These are phyloP conservation scores for Noctua janthe DNA, from an alignment of 2,888 invertebrate genomes.

Conservation along the genomic window DNA sequence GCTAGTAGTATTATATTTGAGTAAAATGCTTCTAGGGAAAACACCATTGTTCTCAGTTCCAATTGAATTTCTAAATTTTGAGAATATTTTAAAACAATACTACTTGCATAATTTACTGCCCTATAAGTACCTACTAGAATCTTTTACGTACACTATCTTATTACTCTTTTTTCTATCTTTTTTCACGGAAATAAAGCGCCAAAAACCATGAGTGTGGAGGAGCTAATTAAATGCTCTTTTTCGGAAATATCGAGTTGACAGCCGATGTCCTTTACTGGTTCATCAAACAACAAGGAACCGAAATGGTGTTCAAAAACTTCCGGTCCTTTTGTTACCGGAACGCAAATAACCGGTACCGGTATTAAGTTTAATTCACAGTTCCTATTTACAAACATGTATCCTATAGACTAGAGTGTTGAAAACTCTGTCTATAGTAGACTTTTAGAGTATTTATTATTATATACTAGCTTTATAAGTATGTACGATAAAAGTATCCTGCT, in stretches of 20 bases:
- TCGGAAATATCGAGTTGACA: not conserved
- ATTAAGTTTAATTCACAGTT: too few relatives aligned
- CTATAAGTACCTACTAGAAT: not conserved
- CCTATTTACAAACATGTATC: too few relatives aligned
- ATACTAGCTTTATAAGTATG: not conserved
- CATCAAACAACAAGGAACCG: slow-evolving; percentile 14
- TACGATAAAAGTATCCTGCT: not conserved
- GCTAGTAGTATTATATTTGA: not conserved
- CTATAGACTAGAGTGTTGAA: too few relatives aligned
- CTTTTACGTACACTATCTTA: not conserved
- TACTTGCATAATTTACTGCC: not conserved
- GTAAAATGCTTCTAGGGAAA: not conserved
- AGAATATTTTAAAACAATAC: not conserved
- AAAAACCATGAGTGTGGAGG: not conserved
- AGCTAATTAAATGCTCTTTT: slow-evolving; percentile 11
- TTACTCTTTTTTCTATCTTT: not conserved
- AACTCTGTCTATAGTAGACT: too few relatives aligned
- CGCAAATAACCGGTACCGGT: not conserved
- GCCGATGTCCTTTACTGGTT: slow-evolving; percentile 4
- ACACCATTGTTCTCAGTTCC: not conserved
- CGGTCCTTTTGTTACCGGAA: not conserved
- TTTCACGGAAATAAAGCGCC: not conserved
- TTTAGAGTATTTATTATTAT: not conserved
- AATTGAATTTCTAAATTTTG: not conserved
- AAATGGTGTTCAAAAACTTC: not conserved